Evolutionary conservation across 2,113 vertebrate genomes (phyloP).

Genomic region (Chiloscyllium plagiosum): DNA sequence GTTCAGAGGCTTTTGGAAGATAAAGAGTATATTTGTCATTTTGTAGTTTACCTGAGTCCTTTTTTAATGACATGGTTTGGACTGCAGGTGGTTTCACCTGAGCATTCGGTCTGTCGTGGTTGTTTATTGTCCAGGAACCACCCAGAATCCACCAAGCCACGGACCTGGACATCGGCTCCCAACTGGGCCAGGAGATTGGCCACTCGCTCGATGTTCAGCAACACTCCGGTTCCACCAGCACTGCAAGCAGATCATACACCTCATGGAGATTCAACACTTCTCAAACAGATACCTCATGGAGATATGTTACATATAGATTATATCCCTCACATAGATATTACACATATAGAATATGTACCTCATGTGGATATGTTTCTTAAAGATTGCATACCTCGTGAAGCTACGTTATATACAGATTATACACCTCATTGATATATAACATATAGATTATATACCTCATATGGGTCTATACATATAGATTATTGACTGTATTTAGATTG

Average conservation of each 20-base stretch:
- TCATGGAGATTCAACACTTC: too few relatives aligned
- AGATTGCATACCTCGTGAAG: too few relatives aligned
- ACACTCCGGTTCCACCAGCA: conserved; percentile 69
- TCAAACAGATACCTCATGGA: too few relatives aligned
- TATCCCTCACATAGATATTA: too few relatives aligned
- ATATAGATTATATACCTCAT: too few relatives aligned
- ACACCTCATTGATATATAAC: too few relatives aligned
- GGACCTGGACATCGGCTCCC: conserved; percentile 62
- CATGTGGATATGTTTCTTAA: too few relatives aligned
- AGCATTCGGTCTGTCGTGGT: conserved; percentile 57
- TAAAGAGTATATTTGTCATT: not conserved
- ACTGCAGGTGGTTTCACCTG: conserved; percentile 60
- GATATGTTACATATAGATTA: too few relatives aligned
- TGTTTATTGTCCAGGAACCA: conserved; percentile 71
- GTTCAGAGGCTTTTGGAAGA: not conserved
- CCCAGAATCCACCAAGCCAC: conserved; percentile 70
- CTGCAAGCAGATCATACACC: conserved; percentile 44
- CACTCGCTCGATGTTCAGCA: conserved; percentile 69
- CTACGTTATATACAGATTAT: too few relatives aligned
- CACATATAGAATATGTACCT: too few relatives aligned
- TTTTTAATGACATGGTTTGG: conserved; percentile 66
- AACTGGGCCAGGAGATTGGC: conserved; percentile 62
- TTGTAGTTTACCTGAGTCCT: conserved; percentile 58
- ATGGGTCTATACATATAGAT: too few relatives aligned
- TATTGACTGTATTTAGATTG: too few relatives aligned